A percentile compares a stretch with the other conserved stretches of the same genome.
Conservation (phyloP, 2,797 vertebrate genomes). For the Lithobates sylvaticus region DNA sequence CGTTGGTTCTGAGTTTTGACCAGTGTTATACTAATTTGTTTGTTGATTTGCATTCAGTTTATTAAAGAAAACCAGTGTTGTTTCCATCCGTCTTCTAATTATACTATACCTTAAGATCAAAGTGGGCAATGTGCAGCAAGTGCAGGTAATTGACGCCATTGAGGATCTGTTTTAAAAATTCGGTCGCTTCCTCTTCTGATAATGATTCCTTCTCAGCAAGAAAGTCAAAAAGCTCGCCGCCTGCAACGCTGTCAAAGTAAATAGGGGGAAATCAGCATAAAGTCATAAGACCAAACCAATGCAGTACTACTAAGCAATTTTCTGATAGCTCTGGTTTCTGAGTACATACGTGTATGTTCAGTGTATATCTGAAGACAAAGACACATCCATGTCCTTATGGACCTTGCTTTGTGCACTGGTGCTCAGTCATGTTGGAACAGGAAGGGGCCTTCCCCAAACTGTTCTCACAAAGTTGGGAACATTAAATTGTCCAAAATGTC, state of each 20-base stretch:
- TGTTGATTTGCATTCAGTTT: background rate
- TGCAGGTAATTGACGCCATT: slow-evolving; percentile 97
- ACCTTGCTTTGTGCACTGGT: no score
- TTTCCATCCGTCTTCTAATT: background rate
- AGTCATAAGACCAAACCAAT: background rate
- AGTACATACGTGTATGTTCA: no score
- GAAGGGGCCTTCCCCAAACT: no score
- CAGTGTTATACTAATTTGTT: background rate
- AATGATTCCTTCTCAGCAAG: slow-evolving; percentile 98
- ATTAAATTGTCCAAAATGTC: no score
- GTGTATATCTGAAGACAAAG: no score
- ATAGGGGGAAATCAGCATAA: background rate
- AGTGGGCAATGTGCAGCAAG: slow-evolving; percentile 94
- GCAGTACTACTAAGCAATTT: background rate
- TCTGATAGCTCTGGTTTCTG: background rate
- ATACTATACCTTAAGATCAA: slow-evolving; percentile 92
- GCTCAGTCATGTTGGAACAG: no score
- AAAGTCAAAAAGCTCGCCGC: slow-evolving; percentile 98
- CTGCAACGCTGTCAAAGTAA: slow-evolving; percentile 84
- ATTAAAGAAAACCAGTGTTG: background rate
- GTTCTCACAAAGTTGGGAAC: no score
- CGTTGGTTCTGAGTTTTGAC: background rate
- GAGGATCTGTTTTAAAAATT: slow-evolving; percentile 98
- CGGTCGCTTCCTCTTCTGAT: slow-evolving; percentile 95
- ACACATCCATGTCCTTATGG: no score